Evolutionary conservation across 1,140 invertebrate species (phyloP).

Genomic region (Scaptodrosophila lebanonensis): DNA sequence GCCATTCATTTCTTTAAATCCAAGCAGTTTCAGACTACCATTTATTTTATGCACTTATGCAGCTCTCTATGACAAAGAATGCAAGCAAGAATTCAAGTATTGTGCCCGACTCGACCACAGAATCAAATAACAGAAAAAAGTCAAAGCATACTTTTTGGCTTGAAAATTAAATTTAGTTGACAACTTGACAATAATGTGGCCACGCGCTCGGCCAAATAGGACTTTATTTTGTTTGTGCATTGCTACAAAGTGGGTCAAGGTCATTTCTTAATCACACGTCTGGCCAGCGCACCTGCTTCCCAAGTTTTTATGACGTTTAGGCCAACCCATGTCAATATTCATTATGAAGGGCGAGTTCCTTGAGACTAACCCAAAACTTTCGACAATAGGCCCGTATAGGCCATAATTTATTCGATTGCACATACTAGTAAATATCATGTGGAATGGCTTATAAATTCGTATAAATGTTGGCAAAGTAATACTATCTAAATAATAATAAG

Average conservation of each 20-base stretch:
- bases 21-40: too few species aligned
- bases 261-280: slow-evolving; percentile 52
- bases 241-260: slow-evolving; percentile 57
- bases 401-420: slow-evolving; percentile 16
- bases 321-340: slow-evolving; percentile 27
- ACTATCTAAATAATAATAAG: too few species aligned
- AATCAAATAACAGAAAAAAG: too few species aligned
- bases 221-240: slow-evolving; percentile 26
- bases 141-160: too few species aligned
- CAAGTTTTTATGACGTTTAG: slow-evolving; percentile 52
- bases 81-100: slow-evolving; percentile 58
- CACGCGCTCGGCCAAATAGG: slow-evolving; percentile 16
- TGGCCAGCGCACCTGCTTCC: slow-evolving; percentile 38
- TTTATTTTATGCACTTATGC: too few species aligned
- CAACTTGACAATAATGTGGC: slow-evolving; percentile 5
- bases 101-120: slow-evolving; percentile 10
- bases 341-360: slow-evolving; percentile 14
- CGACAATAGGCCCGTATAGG: slow-evolving; percentile 15
- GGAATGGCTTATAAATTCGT: slow-evolving; percentile 26
- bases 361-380: slow-evolving; percentile 20
- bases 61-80: slow-evolving; percentile 18
- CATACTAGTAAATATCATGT: slow-evolving; percentile 11
- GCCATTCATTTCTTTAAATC: too few species aligned
- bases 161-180: slow-evolving; percentile 52
- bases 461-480: slow-evolving; percentile 1